phyloP scores from a whole-genome alignment of 2,113 vertebrate genomes.

The Jacana jacana region DNA sequence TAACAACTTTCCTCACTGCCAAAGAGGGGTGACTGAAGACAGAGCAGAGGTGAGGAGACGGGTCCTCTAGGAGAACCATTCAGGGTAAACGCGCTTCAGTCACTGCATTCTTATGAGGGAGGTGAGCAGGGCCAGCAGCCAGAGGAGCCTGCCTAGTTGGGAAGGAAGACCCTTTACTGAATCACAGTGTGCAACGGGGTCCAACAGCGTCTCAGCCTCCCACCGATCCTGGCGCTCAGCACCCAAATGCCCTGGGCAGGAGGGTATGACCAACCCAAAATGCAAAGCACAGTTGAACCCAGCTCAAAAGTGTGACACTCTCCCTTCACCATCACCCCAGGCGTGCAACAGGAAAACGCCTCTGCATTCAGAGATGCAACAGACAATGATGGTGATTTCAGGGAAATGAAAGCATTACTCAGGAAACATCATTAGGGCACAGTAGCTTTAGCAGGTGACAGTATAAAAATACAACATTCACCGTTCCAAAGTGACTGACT shows the following conservation, averaged over 20 bases:
- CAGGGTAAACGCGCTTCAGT: neutral
- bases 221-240: neutral
- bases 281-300: neutral
- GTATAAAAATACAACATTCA: neutral
- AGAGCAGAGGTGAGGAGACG: neutral
- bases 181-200: neutral
- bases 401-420: neutral
- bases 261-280: rapidly evolving
- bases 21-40: neutral
- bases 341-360: rapidly evolving
- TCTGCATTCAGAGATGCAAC: neutral
- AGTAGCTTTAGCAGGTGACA: neutral
- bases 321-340: neutral
- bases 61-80: neutral
- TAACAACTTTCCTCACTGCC: neutral
- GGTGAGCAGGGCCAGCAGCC: neutral
- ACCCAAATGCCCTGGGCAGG: neutral
- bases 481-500: neutral
- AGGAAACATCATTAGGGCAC: neutral
- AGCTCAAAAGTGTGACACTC: neutral
- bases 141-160: neutral
- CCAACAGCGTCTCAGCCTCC: neutral
- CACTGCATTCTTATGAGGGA: neutral
- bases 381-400: neutral
- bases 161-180: neutral